Percentiles rank a stretch among this genome's conserved stretches.
phyloP scores from a whole-genome alignment of 2,888 invertebrate genomes.

The Esperia sulphurella region DNA sequence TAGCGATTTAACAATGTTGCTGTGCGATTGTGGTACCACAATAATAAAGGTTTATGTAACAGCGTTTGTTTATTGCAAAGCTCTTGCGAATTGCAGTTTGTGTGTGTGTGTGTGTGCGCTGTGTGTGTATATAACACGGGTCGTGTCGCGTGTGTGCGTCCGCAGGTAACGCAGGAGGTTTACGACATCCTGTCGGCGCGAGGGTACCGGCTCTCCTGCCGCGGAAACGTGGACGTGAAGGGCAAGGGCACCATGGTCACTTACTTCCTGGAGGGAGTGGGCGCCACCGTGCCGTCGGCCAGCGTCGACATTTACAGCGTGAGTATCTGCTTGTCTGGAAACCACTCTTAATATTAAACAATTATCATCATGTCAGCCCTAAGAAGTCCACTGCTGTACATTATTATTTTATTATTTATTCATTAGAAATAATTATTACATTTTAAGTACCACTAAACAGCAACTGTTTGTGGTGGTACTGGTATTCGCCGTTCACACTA shows the following conservation, averaged over 20 bases:
- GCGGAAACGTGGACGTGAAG: constrained; percentile 94
- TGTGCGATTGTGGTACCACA: constrained; percentile 53
- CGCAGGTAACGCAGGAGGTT: constrained; percentile 92
- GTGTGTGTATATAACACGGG: constrained; percentile 7
- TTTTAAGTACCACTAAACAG: too few species aligned
- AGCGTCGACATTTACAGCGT: constrained; percentile 48
- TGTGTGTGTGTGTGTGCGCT: constrained; percentile 19
- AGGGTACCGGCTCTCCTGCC: constrained; percentile 90
- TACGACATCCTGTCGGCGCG: constrained; percentile 87
- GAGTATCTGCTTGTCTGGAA: too few species aligned
- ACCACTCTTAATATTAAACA: too few species aligned
- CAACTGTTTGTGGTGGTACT: too few species aligned
- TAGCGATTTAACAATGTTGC: constrained; percentile 10
- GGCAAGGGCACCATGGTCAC: constrained; percentile 97
- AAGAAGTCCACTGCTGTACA: too few species aligned
- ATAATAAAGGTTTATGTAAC: constrained; percentile 10
- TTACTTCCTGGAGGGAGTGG: constrained; percentile 85
- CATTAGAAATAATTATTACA: too few species aligned
- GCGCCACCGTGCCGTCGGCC: constrained; percentile 25
- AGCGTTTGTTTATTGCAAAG: not conserved
- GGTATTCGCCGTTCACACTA: too few species aligned
- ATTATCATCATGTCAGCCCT: too few species aligned
- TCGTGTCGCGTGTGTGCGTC: constrained; percentile 3
- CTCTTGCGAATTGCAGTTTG: constrained; percentile 1
- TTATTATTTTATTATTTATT: too few species aligned